These are phyloP conservation scores for Smithornis capensis DNA, from an alignment of 2,113 vertebrate species.

Conservation along the genomic window DNA sequence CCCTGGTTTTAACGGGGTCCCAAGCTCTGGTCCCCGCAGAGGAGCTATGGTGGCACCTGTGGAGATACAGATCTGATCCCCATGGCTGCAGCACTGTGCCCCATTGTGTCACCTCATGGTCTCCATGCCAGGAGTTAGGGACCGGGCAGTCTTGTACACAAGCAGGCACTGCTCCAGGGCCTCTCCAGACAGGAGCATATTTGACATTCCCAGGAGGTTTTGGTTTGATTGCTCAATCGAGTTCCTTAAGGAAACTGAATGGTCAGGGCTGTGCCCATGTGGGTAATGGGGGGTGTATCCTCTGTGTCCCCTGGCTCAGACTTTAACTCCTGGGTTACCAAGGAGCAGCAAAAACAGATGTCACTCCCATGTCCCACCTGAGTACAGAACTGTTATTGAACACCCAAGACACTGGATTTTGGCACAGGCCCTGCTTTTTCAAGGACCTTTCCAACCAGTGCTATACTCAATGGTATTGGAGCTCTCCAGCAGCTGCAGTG, in stretches of 20 bases:
- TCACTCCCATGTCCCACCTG: not conserved
- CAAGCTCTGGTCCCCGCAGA: not conserved
- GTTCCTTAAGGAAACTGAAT: not conserved
- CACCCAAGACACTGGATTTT: not conserved
- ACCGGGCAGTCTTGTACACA: not conserved
- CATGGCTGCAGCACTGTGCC: not conserved
- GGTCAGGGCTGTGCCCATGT: not conserved
- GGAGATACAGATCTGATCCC: not conserved
- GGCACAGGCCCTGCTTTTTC: not conserved
- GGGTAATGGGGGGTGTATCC: not conserved
- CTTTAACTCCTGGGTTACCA: not conserved
- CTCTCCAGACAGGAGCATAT: not conserved
- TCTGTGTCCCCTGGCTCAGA: accelerated
- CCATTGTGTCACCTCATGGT: accelerated
- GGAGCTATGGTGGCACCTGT: accelerated
- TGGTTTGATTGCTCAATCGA: not conserved
- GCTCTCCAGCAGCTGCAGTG: not conserved
- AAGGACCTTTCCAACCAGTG: not conserved
- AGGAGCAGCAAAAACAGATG: not conserved
- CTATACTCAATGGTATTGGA: accelerated
- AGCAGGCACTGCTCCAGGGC: not conserved
- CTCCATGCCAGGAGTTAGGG: not conserved
- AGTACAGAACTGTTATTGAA: not conserved
- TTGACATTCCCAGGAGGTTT: not conserved
- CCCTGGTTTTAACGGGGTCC: not conserved